Evolutionary conservation across 1,140 invertebrate species (phyloP), one percentile per base, ranked within the genome.

Genomic region (Ephestia elutella): DNA sequence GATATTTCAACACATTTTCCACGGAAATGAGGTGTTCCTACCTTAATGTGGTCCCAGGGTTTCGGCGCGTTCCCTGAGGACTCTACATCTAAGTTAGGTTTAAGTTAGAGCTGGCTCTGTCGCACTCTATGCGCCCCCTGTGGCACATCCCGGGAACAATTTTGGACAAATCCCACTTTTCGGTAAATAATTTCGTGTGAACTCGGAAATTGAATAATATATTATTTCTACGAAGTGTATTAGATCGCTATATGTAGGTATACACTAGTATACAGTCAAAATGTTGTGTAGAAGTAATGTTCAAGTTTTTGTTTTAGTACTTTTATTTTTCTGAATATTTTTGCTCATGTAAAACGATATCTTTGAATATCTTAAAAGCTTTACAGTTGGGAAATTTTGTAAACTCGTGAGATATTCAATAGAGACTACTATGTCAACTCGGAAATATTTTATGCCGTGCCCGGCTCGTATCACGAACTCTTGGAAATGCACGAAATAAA

Each of bases 401-500:
- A 57, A 57, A 38, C 60, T 61, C 49, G 38, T 65, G 56, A 59
- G 58, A 67, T 63, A 70, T 71, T 67, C 58, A 65, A 74, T 68
- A 65, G 68, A 68, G 54, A 65, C 60, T 64, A 71, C 62, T 65
- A 67, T 70, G 71, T 72, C 73, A 75, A 71, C 63, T 61, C 55
- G 66, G 73, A 75, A 75, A 77, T 80, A 73, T 73, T 79, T 77
- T 68, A 77, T 76, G 70, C 66, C 56, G 66, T 54, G 57, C 59
- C 63, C 54, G 49, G 67, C 65, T 63, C 63, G 72, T 75, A 71
- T 75, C 76, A 77, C 76, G 77, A 73, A 68, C 61, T 62, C 60
- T 75, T 65, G 61, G 63, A 73, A 74, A 75, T 80, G 69, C 71
- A 73, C 68, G 64, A 72, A 78, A 77, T 80, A 80, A 77, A 80